Percentiles rank a stretch among this genome's conserved stretches.
Evolutionary conservation across 2,113 vertebrate species (phyloP).

Genomic region (Alexandromys fortis): DNA sequence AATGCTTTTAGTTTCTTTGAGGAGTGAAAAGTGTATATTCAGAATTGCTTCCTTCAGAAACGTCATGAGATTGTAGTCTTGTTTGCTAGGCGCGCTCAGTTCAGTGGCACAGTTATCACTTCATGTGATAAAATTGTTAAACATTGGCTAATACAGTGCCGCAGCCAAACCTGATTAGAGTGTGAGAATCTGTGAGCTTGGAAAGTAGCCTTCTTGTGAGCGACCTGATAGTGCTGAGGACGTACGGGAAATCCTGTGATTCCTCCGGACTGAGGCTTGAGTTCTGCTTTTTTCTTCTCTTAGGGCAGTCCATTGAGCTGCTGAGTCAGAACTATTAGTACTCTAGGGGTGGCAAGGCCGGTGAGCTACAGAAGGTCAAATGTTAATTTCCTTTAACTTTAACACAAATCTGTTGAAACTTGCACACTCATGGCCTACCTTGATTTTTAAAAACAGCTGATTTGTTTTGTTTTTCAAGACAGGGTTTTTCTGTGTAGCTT

Average conservation of each 20-base stretch:
- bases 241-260: conserved; percentile 51
- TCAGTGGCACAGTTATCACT: not conserved
- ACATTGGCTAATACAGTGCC: conserved; percentile 12
- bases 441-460: conserved; percentile 75
- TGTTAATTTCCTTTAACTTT: conserved; percentile 3
- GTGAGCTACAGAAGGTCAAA: conserved; percentile 36
- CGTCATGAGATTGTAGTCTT: not conserved
- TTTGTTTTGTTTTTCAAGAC: no score
- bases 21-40: not conserved
- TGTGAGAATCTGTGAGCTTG: conserved; percentile 44
- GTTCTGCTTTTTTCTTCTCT: conserved; percentile 40
- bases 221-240: conserved; percentile 24
- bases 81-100: not conserved
- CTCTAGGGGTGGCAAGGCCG: not conserved
- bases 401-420: not conserved
- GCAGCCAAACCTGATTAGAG: not conserved
- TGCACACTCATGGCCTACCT: not conserved
- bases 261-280: conserved; percentile 14
- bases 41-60: not conserved
- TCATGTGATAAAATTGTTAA: conserved; percentile 44
- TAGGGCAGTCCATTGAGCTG: not conserved
- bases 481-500: no score
- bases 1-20: conserved; percentile 21
- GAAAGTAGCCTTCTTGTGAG: not conserved
- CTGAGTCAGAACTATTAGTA: not conserved